phyloP scores from a whole-genome alignment of 2,888 invertebrate genomes.

The Cephalotes varians region DNA sequence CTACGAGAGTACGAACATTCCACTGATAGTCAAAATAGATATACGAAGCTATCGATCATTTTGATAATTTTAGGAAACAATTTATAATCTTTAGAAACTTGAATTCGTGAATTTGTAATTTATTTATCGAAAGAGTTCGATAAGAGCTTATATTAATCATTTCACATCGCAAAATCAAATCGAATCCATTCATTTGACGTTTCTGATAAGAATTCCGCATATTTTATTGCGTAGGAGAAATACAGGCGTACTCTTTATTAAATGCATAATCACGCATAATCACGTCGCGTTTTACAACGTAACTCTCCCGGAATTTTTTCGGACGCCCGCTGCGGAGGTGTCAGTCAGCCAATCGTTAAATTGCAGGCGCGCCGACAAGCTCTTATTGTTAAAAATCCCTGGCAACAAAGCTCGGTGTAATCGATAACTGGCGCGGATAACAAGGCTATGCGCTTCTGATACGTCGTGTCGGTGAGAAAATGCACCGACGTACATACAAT shows the following conservation, averaged over 20 bases:
- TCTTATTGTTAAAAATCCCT: slow-evolving; percentile 59
- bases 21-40: background rate
- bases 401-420: slow-evolving; percentile 56
- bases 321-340: background rate
- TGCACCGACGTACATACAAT: slow-evolving; percentile 22
- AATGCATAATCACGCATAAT: slow-evolving; percentile 39
- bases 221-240: slow-evolving; percentile 17
- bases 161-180: background rate
- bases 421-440: slow-evolving; percentile 55
- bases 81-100: background rate
- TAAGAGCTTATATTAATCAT: background rate
- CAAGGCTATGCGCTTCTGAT: slow-evolving; percentile 37
- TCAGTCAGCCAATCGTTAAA: slow-evolving; percentile 50
- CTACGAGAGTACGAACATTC: background rate
- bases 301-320: background rate
- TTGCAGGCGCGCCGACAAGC: slow-evolving; percentile 30
- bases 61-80: background rate
- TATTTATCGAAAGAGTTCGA: background rate
- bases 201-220: background rate
- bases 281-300: background rate
- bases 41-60: background rate
- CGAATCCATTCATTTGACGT: background rate
- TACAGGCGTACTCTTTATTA: background rate
- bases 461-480: slow-evolving; percentile 44
- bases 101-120: background rate